A percentile compares a stretch with the other conserved stretches of the same genome.
Conservation (phyloP, 2,797 vertebrate species). For the Coranthus polyacanthus region DNA sequence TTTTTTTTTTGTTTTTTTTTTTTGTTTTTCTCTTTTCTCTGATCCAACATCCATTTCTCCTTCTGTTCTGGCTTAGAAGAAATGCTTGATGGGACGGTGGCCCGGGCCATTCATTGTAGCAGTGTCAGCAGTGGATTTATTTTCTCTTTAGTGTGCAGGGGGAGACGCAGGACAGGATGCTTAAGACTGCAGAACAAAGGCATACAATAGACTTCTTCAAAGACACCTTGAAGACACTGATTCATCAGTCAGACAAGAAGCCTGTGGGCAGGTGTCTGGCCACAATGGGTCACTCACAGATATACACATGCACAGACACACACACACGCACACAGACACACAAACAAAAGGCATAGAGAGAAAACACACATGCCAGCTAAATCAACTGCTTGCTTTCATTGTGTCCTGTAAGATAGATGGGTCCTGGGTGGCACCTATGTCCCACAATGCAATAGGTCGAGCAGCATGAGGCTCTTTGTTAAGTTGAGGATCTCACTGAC, state of each 20-base stretch:
- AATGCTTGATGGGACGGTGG: slow-evolving; percentile 71
- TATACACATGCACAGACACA: slow-evolving; percentile 37
- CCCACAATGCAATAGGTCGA: slow-evolving; percentile 58
- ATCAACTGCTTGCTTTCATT: slow-evolving; percentile 72
- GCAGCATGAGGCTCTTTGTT: slow-evolving; percentile 56
- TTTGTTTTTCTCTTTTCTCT: slow-evolving; percentile 37
- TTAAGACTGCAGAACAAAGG: slow-evolving; percentile 78
- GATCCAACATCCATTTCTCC: slow-evolving; percentile 57
- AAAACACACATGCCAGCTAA: slow-evolving; percentile 66
- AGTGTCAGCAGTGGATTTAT: slow-evolving; percentile 78
- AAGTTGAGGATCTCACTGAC: slow-evolving; percentile 42
- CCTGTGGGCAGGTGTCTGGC: slow-evolving; percentile 83
- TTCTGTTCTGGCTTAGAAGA: slow-evolving; percentile 56
- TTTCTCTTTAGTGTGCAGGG: slow-evolving; percentile 72
- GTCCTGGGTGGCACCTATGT: slow-evolving; percentile 69
- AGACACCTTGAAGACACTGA: slow-evolving; percentile 84
- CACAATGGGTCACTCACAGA: slow-evolving; percentile 79
- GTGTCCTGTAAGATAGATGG: slow-evolving; percentile 69
- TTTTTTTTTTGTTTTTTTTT: neutral
- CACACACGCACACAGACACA: slow-evolving; percentile 38
- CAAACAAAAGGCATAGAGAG: slow-evolving; percentile 53
- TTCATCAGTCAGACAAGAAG: slow-evolving; percentile 82
- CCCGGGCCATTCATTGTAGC: slow-evolving; percentile 68
- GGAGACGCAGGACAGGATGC: slow-evolving; percentile 73
- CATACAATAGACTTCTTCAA: slow-evolving; percentile 81